These are phyloP conservation scores for Cyprinodon diabolis DNA, from an alignment of 2,797 vertebrate genomes.

Conservation along the genomic window DNA sequence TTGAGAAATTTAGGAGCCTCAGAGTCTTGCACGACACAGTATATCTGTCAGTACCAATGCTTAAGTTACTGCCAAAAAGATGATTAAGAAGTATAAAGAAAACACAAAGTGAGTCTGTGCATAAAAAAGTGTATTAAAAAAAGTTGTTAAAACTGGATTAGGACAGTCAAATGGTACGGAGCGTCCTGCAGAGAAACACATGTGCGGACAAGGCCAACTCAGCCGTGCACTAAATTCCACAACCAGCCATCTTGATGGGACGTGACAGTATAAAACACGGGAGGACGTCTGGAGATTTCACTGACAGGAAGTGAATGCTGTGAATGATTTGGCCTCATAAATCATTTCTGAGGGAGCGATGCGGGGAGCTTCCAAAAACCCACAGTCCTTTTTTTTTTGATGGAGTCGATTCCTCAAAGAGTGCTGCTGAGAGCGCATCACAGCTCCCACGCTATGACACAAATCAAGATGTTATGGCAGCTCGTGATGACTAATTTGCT, in stretches of 20 bases:
- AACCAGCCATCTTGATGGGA: conserved; percentile 64
- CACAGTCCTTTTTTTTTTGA: conserved; percentile 47
- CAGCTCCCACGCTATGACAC: conserved; percentile 58
- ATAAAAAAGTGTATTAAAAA: conserved; percentile 12
- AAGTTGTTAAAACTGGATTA: conserved; percentile 35
- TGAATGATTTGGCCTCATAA: conserved; percentile 84
- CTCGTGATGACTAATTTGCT: conserved; percentile 58
- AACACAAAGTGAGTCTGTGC: conserved; percentile 41
- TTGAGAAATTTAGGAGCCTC: conserved; percentile 42
- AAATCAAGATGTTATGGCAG: conserved; percentile 68
- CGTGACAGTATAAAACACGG: conserved; percentile 73
- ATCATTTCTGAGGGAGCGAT: conserved; percentile 75
- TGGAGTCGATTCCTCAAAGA: conserved; percentile 50
- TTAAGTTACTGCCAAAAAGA: conserved; percentile 35
- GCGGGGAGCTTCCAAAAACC: conserved; percentile 60
- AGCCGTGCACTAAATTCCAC: conserved; percentile 71
- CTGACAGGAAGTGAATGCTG: conserved; percentile 85
- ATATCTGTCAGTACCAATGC: conserved; percentile 53
- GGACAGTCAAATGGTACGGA: conserved; percentile 49
- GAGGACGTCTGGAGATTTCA: conserved; percentile 81
- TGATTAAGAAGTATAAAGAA: conserved; percentile 59
- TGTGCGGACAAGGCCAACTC: conserved; percentile 66
- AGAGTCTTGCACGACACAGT: conserved; percentile 45
- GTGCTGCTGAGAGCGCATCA: conserved; percentile 30
- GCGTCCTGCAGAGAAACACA: conserved; percentile 65